These are phyloP conservation scores for Euzetes globulus DNA, from an alignment of 2,888 invertebrate genomes.

Conservation along the genomic window DNA sequence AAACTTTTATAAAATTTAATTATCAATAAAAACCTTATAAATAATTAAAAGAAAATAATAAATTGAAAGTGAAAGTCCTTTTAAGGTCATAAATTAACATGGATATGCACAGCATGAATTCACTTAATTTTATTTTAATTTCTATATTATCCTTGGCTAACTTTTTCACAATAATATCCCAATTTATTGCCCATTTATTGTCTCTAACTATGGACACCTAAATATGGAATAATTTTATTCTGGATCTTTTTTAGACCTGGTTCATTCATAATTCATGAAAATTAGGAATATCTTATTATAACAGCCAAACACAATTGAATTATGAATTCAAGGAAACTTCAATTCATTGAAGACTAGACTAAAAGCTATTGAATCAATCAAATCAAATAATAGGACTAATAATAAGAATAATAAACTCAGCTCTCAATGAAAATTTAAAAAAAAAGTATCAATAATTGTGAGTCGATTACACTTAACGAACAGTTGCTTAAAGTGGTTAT, in stretches of 20 bases:
- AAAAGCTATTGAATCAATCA: not conserved
- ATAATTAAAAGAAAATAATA: not conserved
- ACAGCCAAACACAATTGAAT: not conserved
- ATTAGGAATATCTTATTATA: not conserved
- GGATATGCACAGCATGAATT: too few species aligned
- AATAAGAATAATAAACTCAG: not conserved
- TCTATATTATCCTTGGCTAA: too few species aligned
- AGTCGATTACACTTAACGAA: not conserved
- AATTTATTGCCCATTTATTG: too few species aligned
- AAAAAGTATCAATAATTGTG: not conserved
- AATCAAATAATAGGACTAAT: not conserved
- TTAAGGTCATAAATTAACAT: too few species aligned
- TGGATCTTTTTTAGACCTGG: too few species aligned
- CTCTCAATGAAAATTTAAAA: not conserved
- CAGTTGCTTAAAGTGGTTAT: not conserved
- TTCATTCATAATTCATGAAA: too few species aligned
- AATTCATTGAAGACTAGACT: too few species aligned
- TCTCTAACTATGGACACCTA: too few species aligned
- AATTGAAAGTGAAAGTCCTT: too few species aligned
- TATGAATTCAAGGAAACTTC: not conserved
- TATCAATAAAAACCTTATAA: not conserved
- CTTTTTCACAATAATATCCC: too few species aligned
- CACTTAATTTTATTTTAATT: too few species aligned
- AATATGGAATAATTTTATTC: too few species aligned
- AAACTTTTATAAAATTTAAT: constrained; percentile 7